phyloP scores from a whole-genome alignment of 2,888 invertebrate genomes.

The Leucoma salicis region DNA sequence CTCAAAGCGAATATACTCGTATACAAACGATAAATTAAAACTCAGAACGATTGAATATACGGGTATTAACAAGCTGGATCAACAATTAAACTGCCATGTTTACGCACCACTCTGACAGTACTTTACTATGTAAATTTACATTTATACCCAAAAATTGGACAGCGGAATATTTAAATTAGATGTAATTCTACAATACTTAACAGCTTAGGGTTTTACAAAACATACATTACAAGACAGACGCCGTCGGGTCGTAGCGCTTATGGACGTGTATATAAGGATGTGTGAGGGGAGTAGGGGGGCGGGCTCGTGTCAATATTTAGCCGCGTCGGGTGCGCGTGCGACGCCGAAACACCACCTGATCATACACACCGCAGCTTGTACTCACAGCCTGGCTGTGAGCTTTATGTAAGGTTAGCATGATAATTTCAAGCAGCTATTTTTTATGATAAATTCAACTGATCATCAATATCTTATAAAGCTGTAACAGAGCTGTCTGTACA shows the following conservation, averaged over 20 bases:
- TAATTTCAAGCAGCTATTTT: no score
- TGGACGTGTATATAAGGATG: neutral
- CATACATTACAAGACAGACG: conserved; percentile 12
- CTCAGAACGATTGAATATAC: no score
- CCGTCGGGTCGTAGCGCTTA: neutral
- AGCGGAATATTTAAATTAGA: conserved; percentile 21
- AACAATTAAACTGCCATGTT: neutral
- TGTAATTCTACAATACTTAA: conserved; percentile 21
- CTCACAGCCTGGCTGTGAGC: conserved; percentile 16
- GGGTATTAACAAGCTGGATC: neutral
- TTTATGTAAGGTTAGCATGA: no score
- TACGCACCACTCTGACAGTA: neutral
- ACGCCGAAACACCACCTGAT: conserved; percentile 58
- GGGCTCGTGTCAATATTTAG: conserved; percentile 58
- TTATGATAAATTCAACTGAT: no score
- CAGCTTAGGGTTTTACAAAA: conserved; percentile 21
- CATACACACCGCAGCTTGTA: conserved; percentile 42
- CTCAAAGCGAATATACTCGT: no score
- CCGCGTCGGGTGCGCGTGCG: conserved; percentile 48
- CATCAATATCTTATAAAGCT: no score
- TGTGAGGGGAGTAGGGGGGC: conserved; percentile 15
- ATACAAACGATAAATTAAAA: no score
- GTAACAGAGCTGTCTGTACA: no score
- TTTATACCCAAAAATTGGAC: neutral
- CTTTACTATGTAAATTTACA: conserved; percentile 1